Evolutionary conservation across 2,888 invertebrate genomes (phyloP), one percentile per base, ranked within the genome.

Genomic region (Diadegma fenestrale): DNA sequence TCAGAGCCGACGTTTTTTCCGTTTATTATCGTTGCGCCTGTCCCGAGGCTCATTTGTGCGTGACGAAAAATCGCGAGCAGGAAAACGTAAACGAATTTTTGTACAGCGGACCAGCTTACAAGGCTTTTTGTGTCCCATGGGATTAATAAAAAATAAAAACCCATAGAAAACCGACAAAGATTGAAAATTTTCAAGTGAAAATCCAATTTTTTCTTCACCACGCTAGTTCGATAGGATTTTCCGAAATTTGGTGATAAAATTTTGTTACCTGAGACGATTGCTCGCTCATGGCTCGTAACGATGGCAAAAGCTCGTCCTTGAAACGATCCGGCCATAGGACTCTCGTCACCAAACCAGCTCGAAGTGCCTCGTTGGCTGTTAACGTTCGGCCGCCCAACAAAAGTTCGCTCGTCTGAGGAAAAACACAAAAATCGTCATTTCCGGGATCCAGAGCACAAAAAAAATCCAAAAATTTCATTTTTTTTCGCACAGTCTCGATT

Each of bases 301-400:
- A 95, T 19, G 95, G 95, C 73, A 97, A 95, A 30, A 98, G 95
- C 92, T 98, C 97, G 79, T 97, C 96, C 89, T 96, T 95, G 91
- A 98, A 97, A 89, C 96, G 96, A 85, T 96, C 96, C 0, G 97
- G 96, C 96, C 97, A 96, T 87, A 98, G 95, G 72, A 97, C 95
- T 92, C 97, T 96, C 72, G 97, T 96, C 26, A 98, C 96, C 73
- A 99, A 95, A 1, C 98, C 98, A 78, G 96, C 95, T 84, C 96
- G 95, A 78, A 96, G 94, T 1, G 97, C 98, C 93, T 98, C 98
- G 17, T 96, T 95, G 0, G 98, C 97, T n/a, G 97, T 97, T 88
- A 99, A 92, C 89, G 96, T 96, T 76, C 97, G 95, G 41, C 97
- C 96, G 41, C 96, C 95, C 92, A 96, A 95, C 86, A 97, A 94